Evolutionary conservation across 1,140 invertebrate genomes (phyloP).

Genomic region (Drosophila tani): DNA sequence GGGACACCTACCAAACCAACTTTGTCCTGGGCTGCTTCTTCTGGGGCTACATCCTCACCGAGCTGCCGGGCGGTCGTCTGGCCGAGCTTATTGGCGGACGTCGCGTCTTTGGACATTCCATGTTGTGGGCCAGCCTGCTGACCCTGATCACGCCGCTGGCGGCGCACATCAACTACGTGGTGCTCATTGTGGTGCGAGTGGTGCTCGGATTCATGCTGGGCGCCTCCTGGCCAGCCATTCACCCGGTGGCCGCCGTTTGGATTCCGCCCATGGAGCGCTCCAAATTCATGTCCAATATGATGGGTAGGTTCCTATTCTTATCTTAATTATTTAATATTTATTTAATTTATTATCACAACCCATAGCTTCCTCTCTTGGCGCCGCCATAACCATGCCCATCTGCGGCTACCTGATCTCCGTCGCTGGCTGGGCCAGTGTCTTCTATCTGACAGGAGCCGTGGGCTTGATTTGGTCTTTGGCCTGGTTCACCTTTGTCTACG

Average conservation of each 20-base stretch:
- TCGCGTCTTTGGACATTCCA: constrained; percentile 93
- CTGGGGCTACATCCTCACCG: constrained; percentile 95
- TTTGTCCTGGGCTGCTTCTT: constrained; percentile 94
- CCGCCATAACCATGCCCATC: constrained; percentile 92
- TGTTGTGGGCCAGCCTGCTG: constrained; percentile 92
- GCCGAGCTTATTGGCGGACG: constrained; percentile 92
- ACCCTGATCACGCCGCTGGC: constrained; percentile 93
- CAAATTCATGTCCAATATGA: constrained; percentile 94
- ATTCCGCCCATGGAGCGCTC: constrained; percentile 95
- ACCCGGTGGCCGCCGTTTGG: constrained; percentile 95
- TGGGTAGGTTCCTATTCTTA: constrained; percentile 89
- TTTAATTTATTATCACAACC: background rate
- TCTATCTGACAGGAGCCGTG: constrained; percentile 92
- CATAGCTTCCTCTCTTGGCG: constrained; percentile 91
- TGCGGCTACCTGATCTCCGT: constrained; percentile 92
- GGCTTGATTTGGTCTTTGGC: constrained; percentile 92
- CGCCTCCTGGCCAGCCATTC: constrained; percentile 96
- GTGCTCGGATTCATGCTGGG: constrained; percentile 91
- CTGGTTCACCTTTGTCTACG: constrained; percentile 94
- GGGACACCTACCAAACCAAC: constrained; percentile 91
- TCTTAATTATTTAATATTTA: background rate
- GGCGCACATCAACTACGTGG: constrained; percentile 88
- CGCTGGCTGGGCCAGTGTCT: constrained; percentile 93
- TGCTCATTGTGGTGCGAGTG: constrained; percentile 88
- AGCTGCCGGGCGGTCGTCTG: constrained; percentile 92